These are phyloP conservation scores for Eubasilissa splendida DNA, from an alignment of 2,888 invertebrate genomes.

Conservation along the genomic window DNA sequence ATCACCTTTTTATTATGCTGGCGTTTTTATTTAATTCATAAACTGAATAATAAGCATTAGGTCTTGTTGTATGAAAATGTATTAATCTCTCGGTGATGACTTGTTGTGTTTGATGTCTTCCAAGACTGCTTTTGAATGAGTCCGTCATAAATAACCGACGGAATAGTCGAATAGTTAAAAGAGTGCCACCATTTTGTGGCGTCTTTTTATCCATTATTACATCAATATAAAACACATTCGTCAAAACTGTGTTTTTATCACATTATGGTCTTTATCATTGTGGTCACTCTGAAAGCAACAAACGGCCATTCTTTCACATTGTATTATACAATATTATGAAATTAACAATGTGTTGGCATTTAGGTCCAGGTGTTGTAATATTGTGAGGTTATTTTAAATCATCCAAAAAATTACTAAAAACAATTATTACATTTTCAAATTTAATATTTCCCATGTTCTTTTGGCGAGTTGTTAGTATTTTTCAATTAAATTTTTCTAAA, in stretches of 20 bases:
- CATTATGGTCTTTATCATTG: neutral
- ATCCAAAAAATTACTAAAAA: too few relatives aligned
- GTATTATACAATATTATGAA: too few relatives aligned
- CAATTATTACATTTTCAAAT: too few relatives aligned
- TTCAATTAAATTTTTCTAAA: too few relatives aligned
- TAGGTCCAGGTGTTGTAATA: too few relatives aligned
- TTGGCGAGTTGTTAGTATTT: too few relatives aligned
- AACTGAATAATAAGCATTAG: conserved; percentile 38
- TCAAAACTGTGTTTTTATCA: conserved; percentile 26
- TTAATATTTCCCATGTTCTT: too few relatives aligned
- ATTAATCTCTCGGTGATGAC: conserved; percentile 31
- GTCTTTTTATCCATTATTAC: conserved; percentile 4
- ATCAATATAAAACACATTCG: conserved; percentile 27
- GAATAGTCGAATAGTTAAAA: conserved; percentile 9
- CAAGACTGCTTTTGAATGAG: neutral
- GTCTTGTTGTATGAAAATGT: conserved; percentile 23
- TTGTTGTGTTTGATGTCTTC: neutral
- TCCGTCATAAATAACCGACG: neutral
- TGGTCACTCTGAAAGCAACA: neutral
- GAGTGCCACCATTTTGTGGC: neutral
- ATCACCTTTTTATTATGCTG: conserved; percentile 35
- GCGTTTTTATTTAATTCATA: conserved; percentile 38
- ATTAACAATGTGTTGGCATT: too few relatives aligned
- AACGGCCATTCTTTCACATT: neutral
- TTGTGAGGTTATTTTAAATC: too few relatives aligned